These are phyloP conservation scores for Xiphophorus birchmanni DNA, from an alignment of 2,797 vertebrate genomes.

Conservation along the genomic window DNA sequence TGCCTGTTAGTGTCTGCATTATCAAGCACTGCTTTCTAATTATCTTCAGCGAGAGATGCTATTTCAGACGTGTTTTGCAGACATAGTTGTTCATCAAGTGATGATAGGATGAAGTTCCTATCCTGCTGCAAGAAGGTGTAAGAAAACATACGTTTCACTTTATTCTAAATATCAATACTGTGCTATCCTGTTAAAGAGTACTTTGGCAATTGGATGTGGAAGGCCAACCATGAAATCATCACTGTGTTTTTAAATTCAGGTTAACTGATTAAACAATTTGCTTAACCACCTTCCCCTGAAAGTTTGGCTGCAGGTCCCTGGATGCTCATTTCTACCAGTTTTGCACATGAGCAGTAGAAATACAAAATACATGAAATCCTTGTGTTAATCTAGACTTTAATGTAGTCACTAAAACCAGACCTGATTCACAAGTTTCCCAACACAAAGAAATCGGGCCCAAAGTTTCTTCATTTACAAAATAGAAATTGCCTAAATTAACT, in stretches of 20 bases:
- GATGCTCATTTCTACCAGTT: not conserved
- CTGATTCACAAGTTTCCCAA: constrained; percentile 23
- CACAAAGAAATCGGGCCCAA: constrained; percentile 6
- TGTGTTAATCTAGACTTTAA: not conserved
- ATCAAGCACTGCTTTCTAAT: not conserved
- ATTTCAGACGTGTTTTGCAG: not conserved
- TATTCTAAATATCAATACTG: not conserved
- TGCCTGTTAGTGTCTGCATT: not conserved
- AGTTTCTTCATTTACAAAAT: constrained; percentile 19
- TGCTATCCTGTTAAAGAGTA: not conserved
- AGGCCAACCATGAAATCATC: not conserved
- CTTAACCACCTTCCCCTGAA: not conserved
- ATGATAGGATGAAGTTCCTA: not conserved
- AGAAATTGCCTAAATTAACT: constrained; percentile 31
- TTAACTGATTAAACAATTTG: not conserved
- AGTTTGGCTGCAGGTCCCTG: not conserved
- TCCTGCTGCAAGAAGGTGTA: not conserved
- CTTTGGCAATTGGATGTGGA: not conserved
- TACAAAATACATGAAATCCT: not conserved
- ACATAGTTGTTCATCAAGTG: not conserved
- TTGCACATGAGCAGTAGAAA: not conserved
- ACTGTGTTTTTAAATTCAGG: not conserved
- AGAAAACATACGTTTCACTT: not conserved
- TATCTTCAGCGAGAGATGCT: not conserved
- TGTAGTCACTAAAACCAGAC: constrained; percentile 9